Base-by-base conservation (phyloP, 2,888 invertebrate species). In the Ochropacha duplaris region DNA sequence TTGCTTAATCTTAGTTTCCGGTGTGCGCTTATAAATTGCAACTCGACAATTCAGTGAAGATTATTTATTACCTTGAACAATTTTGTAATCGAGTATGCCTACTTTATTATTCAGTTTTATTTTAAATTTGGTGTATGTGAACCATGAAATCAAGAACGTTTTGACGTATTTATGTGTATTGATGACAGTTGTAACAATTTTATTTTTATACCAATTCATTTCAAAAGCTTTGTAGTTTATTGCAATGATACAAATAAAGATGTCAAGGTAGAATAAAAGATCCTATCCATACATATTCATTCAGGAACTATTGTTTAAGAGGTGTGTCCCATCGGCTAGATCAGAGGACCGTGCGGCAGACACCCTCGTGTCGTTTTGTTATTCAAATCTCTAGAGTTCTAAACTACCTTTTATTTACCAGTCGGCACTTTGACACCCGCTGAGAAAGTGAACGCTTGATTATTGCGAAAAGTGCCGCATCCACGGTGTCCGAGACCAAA, bases 331-430 rank as follows among this genome's bases (percentile, higher is more conserved):
- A 69, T 58, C 73, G 74, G 70, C 63, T 69, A 68, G 64, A 65
- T 72, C 68, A 61, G 19, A 64, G 59, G 66, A 65, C 65, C 59
- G 70, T 59, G 65, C 67, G 68, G 71, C 71, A 69, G 59, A 64
- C 67, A 69, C 71, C 71, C 73, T 74, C 71, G 71, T 61, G 61
- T 69, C 70, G 67, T 72, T 73, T 77, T 80, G 77, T 79, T 78
- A 81, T 81, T 84, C 75, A 79, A 78, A 79, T 77, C 60, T 66
- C 28, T 44, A 22, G 57, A 57, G 44, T 19, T 44, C 44, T 64
- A 66, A 70, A 72, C 69, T 73, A 58, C 59, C 70, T 69, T 72
- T 70, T 71, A 72, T 73, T 71, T 69, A 64, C 66, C 61, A 66
- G 66, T 71, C 71, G 71, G 69, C 64, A 66, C 71, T 69, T 70